phyloP scores from a whole-genome alignment of 2,888 invertebrate genomes.

The Caenorhabditis panamensis region DNA sequence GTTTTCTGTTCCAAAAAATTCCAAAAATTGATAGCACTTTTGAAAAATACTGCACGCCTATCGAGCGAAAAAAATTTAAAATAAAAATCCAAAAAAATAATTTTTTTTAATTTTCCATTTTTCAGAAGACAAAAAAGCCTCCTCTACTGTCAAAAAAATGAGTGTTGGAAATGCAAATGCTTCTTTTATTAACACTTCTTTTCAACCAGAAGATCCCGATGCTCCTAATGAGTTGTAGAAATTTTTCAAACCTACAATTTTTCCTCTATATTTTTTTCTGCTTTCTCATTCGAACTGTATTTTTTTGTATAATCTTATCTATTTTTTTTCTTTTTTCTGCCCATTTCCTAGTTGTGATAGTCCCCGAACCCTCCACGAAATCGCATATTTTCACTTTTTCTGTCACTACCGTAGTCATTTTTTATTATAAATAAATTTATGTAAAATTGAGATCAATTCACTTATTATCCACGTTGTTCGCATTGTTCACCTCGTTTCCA shows the following conservation, averaged over 20 bases:
- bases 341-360: conserved; percentile 38
- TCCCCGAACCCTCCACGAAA: conserved; percentile 2
- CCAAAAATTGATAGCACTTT: no score
- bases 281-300: background rate
- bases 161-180: conserved; percentile 60
- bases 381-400: conserved; percentile 5
- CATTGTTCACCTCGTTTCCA: background rate
- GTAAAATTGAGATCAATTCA: no score
- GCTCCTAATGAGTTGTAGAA: conserved; percentile 35
- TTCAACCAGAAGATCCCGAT: conserved; percentile 68
- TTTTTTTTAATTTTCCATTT: no score
- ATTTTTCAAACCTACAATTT: background rate
- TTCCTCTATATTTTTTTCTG: background rate
- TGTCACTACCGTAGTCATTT: background rate
- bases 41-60: no score
- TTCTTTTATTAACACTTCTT: conserved; percentile 68
- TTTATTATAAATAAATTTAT: no score
- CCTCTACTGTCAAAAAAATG: conserved; percentile 39
- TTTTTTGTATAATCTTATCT: conserved; percentile 2
- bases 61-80: no score
- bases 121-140: conserved; percentile 59
- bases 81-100: conserved; percentile 5
- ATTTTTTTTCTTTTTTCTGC: background rate
- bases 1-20: no score
- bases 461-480: background rate